phyloP scores from a whole-genome alignment of 2,797 vertebrate genomes.

The Nannoperca obscura region DNA sequence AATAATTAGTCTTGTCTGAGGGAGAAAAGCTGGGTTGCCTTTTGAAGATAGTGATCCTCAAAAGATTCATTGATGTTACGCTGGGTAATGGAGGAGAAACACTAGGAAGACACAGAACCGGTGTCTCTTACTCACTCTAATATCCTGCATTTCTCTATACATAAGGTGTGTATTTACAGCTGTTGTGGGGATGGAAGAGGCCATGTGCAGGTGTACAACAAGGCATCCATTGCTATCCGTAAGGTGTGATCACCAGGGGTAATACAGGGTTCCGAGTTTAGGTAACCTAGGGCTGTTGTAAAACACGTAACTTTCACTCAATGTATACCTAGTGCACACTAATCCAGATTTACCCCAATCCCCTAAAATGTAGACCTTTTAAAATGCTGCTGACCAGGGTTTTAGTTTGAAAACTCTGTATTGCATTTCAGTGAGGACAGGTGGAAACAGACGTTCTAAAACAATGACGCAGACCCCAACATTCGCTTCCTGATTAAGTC shows the following conservation, averaged over 20 bases:
- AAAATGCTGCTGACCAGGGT: no score
- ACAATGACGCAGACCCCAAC: no score
- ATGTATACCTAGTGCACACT: no score
- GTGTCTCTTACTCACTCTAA: slow-evolving; percentile 41
- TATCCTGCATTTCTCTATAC: slow-evolving; percentile 16
- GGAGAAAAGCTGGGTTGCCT: slow-evolving; percentile 60
- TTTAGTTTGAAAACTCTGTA: no score
- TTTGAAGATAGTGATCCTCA: slow-evolving; percentile 80
- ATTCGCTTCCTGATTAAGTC: no score
- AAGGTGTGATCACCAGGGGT: neutral
- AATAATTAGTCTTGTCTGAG: slow-evolving; percentile 82
- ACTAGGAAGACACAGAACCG: slow-evolving; percentile 23
- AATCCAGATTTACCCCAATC: no score
- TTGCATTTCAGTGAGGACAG: no score
- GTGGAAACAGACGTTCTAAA: no score
- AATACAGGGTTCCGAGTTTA: neutral
- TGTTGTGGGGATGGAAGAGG: slow-evolving; percentile 39
- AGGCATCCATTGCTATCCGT: neutral
- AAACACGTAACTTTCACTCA: no score
- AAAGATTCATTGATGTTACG: slow-evolving; percentile 78
- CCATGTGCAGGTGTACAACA: slow-evolving; percentile 24
- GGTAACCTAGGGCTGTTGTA: neutral
- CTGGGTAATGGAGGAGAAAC: slow-evolving; percentile 67
- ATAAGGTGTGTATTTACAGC: slow-evolving; percentile 32
- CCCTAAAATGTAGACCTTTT: no score